Conservation (phyloP, 2,113 vertebrate species). For the Corythoichthys intestinalis region DNA sequence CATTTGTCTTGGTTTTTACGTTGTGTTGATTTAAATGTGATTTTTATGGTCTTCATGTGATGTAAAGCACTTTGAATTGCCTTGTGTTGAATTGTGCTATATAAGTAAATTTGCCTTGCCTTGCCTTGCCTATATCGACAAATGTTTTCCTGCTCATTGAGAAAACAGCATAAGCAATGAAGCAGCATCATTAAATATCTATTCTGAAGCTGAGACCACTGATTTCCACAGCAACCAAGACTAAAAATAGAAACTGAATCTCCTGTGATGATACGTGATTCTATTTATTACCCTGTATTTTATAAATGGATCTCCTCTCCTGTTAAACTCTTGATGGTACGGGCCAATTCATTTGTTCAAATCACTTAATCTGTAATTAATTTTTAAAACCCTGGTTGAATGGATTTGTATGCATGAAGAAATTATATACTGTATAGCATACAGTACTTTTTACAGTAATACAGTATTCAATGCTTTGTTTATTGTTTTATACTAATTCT, state of each 20-base stretch:
- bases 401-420: background rate
- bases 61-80: no score
- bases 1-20: no score
- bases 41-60: no score
- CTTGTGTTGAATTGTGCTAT: no score
- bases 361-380: slow-evolving; percentile 4
- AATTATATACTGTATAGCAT: background rate
- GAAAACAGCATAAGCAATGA: slow-evolving; percentile 19
- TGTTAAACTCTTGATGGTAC: slow-evolving; percentile 31
- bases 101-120: no score
- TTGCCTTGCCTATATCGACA: background rate
- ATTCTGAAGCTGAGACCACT: slow-evolving; percentile 53
- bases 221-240: slow-evolving; percentile 76
- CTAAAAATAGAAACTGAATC: slow-evolving; percentile 73
- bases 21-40: no score
- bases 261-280: slow-evolving; percentile 48
- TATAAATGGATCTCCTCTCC: slow-evolving; percentile 41
- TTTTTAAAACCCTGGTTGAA: slow-evolving; percentile 3
- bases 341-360: slow-evolving; percentile 33
- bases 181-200: slow-evolving; percentile 55
- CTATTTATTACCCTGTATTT: slow-evolving; percentile 60
- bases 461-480: background rate
- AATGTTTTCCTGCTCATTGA: slow-evolving; percentile 12
- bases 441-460: background rate
- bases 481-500: background rate